Percentiles rank a stretch among this genome's conserved stretches.
Conservation (phyloP, 2,113 vertebrate species). For the Microcebus lehilahytsara region DNA sequence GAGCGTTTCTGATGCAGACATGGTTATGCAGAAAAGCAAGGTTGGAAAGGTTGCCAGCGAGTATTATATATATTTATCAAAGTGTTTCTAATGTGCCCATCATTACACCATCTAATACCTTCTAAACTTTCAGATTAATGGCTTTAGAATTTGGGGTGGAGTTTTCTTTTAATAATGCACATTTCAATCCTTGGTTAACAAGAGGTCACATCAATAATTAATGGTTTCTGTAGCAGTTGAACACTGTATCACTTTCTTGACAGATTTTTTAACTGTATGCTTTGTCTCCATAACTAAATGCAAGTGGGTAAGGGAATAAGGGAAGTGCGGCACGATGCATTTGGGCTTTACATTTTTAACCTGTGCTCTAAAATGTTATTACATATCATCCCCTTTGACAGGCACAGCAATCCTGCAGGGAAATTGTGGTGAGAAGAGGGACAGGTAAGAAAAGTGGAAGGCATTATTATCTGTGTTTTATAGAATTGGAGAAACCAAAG, state of each 20-base stretch:
- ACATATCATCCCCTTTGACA: background rate
- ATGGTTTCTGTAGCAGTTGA: slow-evolving; percentile 11
- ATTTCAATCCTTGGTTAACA: slow-evolving; percentile 48
- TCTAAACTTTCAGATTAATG: slow-evolving; percentile 68
- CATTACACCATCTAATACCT: slow-evolving; percentile 51
- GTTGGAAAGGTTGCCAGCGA: slow-evolving; percentile 17
- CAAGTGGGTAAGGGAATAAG: background rate
- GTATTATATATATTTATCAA: slow-evolving; percentile 50
- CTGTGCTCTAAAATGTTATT: background rate
- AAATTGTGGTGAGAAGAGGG: background rate
- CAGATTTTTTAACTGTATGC: slow-evolving; percentile 55
- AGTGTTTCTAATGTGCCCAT: slow-evolving; percentile 34
- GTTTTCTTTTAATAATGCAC: slow-evolving; percentile 71
- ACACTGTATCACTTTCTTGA: slow-evolving; percentile 29
- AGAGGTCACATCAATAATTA: slow-evolving; percentile 64
- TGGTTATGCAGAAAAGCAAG: background rate
- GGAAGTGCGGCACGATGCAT: background rate
- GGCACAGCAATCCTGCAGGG: background rate
- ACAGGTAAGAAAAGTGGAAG: background rate
- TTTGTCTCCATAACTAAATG: slow-evolving; percentile 51
- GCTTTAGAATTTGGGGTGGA: slow-evolving; percentile 54
- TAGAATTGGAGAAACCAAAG: background rate
- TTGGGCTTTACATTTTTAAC: background rate
- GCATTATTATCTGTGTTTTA: background rate
- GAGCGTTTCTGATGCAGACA: background rate